Evolutionary conservation across 2,888 invertebrate species (phyloP).

Genomic region (Agrotis puta): DNA sequence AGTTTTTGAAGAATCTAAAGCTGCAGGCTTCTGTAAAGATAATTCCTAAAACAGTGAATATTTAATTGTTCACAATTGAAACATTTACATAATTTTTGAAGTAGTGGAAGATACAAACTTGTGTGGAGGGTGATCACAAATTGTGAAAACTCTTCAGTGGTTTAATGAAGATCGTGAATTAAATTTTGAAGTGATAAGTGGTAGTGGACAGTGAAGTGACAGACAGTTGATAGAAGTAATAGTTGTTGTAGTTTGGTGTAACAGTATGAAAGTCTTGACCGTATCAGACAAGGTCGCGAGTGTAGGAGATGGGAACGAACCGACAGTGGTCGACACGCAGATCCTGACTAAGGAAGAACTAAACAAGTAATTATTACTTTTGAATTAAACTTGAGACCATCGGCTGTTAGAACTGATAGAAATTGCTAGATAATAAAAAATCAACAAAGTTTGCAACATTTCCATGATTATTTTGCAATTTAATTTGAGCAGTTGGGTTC

Average conservation of each 20-base stretch:
- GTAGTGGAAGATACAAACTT: slow-evolving; percentile 1
- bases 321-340: slow-evolving; percentile 77
- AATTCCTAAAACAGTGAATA: slow-evolving; percentile 8
- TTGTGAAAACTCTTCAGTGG: slow-evolving; percentile 30
- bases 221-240: slow-evolving; percentile 27
- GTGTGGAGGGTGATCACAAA: not conserved
- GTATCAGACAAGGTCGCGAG: slow-evolving; percentile 82
- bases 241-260: slow-evolving; percentile 40
- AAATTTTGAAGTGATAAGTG: slow-evolving; percentile 54
- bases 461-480: not conserved
- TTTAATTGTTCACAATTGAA: slow-evolving; percentile 3
- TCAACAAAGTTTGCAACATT: too few species aligned
- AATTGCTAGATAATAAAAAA: not conserved
- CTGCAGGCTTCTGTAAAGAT: slow-evolving; percentile 1
- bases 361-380: slow-evolving; percentile 78
- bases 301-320: slow-evolving; percentile 83
- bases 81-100: slow-evolving; percentile 8
- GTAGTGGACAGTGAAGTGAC: slow-evolving; percentile 61
- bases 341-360: slow-evolving; percentile 85
- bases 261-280: slow-evolving; percentile 85
- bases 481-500: not conserved
- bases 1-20: slow-evolving; percentile 13
- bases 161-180: slow-evolving; percentile 20
- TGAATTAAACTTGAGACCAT: not conserved
- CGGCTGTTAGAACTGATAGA: not conserved